phyloP scores from a whole-genome alignment of 2,113 vertebrate species.

The Petaurus breviceps region DNA sequence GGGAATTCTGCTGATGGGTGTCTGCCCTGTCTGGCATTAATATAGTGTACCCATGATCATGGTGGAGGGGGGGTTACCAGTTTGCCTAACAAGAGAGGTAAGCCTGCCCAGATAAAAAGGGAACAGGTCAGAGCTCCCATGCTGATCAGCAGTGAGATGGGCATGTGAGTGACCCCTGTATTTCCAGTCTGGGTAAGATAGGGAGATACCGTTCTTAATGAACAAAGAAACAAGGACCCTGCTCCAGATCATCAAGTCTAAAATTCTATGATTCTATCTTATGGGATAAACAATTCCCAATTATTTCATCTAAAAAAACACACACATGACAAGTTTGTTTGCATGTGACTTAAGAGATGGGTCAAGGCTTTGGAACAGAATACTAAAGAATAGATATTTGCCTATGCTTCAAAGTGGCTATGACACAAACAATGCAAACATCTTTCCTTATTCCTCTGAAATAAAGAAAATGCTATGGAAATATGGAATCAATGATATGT shows the following conservation, averaged over 20 bases:
- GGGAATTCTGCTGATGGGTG: background rate
- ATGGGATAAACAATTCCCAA: background rate
- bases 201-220: background rate
- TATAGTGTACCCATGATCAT: background rate
- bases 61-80: background rate
- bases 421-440: slow-evolving; percentile 55
- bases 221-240: background rate
- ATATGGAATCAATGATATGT: background rate
- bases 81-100: background rate
- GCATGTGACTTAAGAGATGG: background rate
- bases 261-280: background rate
- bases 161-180: background rate
- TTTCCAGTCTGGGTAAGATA: background rate
- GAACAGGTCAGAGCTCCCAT: background rate
- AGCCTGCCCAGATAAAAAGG: background rate
- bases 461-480: slow-evolving; percentile 13
- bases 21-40: background rate
- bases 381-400: background rate
- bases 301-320: background rate
- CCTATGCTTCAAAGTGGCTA: slow-evolving; percentile 60
- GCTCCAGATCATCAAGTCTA: background rate
- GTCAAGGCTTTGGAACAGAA: background rate
- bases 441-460: slow-evolving; percentile 61
- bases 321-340: background rate
- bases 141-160: background rate